Base-by-base conservation (phyloP, 2,888 invertebrate species). In the Idaea straminata region DNA sequence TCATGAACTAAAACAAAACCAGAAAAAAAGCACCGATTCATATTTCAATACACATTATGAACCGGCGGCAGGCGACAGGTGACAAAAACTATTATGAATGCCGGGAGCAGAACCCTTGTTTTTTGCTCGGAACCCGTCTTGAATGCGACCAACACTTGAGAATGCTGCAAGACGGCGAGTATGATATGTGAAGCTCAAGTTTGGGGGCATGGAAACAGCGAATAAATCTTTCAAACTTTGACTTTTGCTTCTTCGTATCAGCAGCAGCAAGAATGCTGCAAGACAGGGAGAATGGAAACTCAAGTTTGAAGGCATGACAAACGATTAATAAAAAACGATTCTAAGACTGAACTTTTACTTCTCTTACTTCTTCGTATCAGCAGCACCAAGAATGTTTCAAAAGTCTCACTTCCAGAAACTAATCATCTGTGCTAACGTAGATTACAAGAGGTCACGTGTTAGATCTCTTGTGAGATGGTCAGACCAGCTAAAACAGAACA, bases 41-140 rank as follows among this genome's bases (percentile, higher is more conserved):
- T 77, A 77, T 76, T 75, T 72, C 77, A 79, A 81, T 81, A 77
- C 77, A 72, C 79, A 81, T 78, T 81, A 81, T 78, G 77, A 81
- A 79, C 77, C 83, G 82, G 83, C 84, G 74, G 78, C 69, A 25
- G 76, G 76, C 74, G 85, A 82, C 86, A 86, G 85, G 85, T 87
- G 87, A 88, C 84, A 89, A 90, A 88, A 90, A 89, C 82, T 85
- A 83, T 83, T 86, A 87, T 87, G 87, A 89, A 89, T 88, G 86
- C 83, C 76, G 76, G 74, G 80, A 77, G 80, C 81, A 75, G 79
- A 76, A 77, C 81, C 74, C 78, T 73, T 72, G 81, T 89, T 89
- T 59, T 88, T 89, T 89, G 84, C 85, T 76, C 65, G 61, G 74
- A 86, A 89, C 89, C 82, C 75, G 89, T 88, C 86, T 77, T 83